Percentiles rank a stretch among this genome's conserved stretches.
Conservation (phyloP, 2,113 vertebrate genomes). For the Proteles cristata region DNA sequence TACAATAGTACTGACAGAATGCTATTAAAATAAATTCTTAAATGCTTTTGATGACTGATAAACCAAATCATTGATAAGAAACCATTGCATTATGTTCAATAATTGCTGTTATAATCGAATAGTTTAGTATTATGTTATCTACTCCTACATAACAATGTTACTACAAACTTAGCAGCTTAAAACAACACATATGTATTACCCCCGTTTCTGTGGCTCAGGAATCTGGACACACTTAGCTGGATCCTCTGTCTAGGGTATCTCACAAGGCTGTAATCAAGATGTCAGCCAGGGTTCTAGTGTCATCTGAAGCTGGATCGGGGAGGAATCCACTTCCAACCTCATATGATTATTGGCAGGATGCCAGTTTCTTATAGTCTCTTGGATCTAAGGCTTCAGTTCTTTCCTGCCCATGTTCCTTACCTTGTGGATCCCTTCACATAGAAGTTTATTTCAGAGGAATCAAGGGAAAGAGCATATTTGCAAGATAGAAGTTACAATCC, state of each 20-base stretch:
- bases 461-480: neutral
- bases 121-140: slow-evolving; percentile 8
- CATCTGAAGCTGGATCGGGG: neutral
- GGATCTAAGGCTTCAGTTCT: neutral
- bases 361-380: neutral
- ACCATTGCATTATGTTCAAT: neutral
- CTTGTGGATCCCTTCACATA: neutral
- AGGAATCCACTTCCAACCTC: neutral
- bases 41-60: neutral
- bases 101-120: slow-evolving; percentile 3
- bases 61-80: slow-evolving; percentile 43
- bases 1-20: neutral
- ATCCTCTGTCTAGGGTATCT: neutral
- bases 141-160: neutral
- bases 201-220: neutral
- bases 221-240: neutral
- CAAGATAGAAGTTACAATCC: neutral
- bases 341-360: neutral
- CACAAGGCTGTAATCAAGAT: neutral
- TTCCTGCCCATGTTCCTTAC: neutral
- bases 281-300: neutral
- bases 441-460: neutral
- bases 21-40: slow-evolving; percentile 15
- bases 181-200: neutral
- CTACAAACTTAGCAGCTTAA: neutral